A percentile compares a stretch with the other conserved stretches of the same genome.
Evolutionary conservation across 2,797 vertebrate genomes (phyloP).

Genomic region (Halcyon smyrnensis): DNA sequence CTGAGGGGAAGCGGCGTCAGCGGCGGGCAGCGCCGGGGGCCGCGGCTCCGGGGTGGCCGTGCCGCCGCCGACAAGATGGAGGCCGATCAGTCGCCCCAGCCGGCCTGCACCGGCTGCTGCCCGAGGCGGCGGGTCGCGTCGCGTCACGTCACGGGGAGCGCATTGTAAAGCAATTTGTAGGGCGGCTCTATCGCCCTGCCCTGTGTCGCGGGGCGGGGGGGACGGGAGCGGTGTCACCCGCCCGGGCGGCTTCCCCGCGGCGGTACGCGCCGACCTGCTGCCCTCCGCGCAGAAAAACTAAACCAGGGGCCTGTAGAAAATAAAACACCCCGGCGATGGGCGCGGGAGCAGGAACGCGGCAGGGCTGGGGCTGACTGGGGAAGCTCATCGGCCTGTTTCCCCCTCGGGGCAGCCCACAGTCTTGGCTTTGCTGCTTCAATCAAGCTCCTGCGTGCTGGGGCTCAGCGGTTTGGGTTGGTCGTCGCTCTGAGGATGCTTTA

Average conservation of each 20-base stretch:
- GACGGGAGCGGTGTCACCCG: neutral
- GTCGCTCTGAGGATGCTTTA: neutral
- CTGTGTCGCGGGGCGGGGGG: neutral
- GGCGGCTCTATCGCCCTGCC: neutral
- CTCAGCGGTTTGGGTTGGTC: neutral
- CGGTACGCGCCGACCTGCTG: neutral
- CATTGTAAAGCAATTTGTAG: neutral
- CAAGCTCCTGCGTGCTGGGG: too few relatives aligned
- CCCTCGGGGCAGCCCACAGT: neutral
- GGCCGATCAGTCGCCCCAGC: neutral
- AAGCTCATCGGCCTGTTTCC: rapidly evolving
- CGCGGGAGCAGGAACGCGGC: too few relatives aligned
- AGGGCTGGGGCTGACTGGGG: too few relatives aligned
- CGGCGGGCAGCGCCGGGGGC: neutral
- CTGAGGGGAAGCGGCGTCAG: neutral
- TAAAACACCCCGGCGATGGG: rapidly evolving
- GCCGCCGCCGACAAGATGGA: conserved; percentile 9
- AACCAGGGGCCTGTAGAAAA: neutral
- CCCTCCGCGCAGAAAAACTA: neutral
- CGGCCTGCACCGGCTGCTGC: neutral
- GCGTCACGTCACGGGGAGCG: neutral
- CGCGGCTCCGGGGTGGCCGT: neutral
- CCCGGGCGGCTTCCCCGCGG: neutral
- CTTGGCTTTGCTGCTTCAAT: rapidly evolving
- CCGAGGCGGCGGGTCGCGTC: neutral